phyloP scores from a whole-genome alignment of 2,888 invertebrate species.

The Morpho deidamia region DNA sequence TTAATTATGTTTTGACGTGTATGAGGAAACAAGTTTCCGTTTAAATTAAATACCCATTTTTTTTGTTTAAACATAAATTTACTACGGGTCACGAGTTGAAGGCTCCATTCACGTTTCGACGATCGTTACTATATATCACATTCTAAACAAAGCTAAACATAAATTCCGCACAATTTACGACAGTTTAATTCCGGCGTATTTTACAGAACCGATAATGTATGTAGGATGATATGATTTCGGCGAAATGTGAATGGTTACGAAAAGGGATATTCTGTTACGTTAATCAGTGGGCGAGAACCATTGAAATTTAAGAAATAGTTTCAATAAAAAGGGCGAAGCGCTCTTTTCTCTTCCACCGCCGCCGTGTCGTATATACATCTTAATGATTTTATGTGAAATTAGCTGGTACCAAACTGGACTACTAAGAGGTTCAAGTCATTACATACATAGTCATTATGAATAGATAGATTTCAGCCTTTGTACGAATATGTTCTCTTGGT shows the following conservation, averaged over 20 bases:
- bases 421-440: conserved; percentile 43
- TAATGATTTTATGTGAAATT: conserved; percentile 13
- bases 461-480: conserved; percentile 34
- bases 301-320: conserved; percentile 11
- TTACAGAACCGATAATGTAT: background rate
- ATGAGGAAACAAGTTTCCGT: background rate
- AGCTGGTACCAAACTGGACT: conserved; percentile 44
- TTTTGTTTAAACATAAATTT: conserved; percentile 6
- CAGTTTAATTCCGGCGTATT: conserved; percentile 1
- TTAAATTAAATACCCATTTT: background rate
- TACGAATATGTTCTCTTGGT: conserved; percentile 16
- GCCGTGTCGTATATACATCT: conserved; percentile 27
- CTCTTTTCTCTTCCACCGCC: conserved; percentile 37
- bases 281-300: conserved; percentile 16
- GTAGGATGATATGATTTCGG: conserved; percentile 7
- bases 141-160: conserved; percentile 1
- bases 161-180: conserved; percentile 5
- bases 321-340: conserved; percentile 31
- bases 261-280: conserved; percentile 32
- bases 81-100: conserved; percentile 20
- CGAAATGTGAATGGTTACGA: conserved; percentile 24
- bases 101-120: conserved; percentile 23
- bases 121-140: conserved; percentile 1
- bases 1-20: background rate
- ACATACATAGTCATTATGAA: conserved; percentile 54